phyloP scores from a whole-genome alignment of 2,113 vertebrate genomes.

The Rhinolophus ferrumequinum region DNA sequence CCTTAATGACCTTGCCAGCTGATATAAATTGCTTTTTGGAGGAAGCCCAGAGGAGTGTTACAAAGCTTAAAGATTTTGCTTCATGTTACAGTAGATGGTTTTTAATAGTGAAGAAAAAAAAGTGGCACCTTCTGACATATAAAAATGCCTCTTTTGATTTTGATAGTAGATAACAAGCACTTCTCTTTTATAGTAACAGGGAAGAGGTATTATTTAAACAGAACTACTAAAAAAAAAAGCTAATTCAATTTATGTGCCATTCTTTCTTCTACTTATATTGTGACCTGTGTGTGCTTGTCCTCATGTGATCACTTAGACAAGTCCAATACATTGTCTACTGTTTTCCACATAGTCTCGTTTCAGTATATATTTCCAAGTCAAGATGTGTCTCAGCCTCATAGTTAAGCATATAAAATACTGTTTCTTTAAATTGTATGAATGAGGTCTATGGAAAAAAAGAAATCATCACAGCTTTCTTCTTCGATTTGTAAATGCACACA shows the following conservation, averaged over 20 bases:
- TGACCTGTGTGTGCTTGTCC: neutral
- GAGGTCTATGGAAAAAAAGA: neutral
- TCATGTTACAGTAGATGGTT: conserved; percentile 60
- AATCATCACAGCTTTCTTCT: neutral
- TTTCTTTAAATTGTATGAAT: neutral
- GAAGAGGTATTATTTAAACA: neutral
- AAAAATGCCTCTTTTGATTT: conserved; percentile 46
- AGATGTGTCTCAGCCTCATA: neutral
- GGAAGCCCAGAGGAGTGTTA: conserved; percentile 36
- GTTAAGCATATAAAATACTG: neutral
- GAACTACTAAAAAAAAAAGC: neutral
- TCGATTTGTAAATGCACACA: neutral
- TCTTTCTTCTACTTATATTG: neutral
- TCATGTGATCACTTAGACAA: neutral
- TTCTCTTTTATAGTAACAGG: neutral
- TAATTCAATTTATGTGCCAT: neutral
- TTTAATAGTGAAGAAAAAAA: conserved; percentile 41
- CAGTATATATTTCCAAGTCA: neutral
- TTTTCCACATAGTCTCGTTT: neutral
- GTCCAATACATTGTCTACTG: neutral
- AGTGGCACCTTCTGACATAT: conserved; percentile 25
- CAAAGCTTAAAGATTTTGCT: conserved; percentile 73
- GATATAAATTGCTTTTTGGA: conserved; percentile 73
- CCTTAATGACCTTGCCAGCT: conserved; percentile 67
- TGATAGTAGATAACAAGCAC: conserved; percentile 33